A percentile compares a stretch with the other conserved stretches of the same genome.
Conservation (phyloP, 2,113 vertebrate genomes). For the Balaeniceps rex region DNA sequence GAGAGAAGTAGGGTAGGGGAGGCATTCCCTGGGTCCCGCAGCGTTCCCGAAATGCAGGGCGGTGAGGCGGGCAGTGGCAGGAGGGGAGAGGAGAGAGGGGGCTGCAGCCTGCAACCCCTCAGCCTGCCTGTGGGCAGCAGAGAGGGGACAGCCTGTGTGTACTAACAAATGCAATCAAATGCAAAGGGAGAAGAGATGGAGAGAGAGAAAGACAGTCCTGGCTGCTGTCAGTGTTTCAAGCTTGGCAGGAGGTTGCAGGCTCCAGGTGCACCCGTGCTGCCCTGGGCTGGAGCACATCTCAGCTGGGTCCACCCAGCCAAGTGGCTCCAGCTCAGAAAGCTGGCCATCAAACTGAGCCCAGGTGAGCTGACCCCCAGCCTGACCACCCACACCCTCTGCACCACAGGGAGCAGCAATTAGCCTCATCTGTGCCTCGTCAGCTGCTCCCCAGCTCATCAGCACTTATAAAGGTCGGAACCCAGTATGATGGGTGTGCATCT, state of each 20-base stretch:
- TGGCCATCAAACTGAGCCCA: background rate
- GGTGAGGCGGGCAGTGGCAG: background rate
- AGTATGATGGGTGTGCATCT: background rate
- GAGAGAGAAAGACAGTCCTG: background rate
- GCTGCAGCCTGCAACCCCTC: background rate
- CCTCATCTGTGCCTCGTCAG: background rate
- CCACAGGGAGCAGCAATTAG: background rate
- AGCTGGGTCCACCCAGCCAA: background rate
- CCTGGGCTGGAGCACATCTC: background rate
- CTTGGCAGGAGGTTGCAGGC: background rate
- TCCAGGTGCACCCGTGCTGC: background rate
- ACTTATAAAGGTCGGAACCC: background rate
- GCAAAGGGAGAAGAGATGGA: background rate
- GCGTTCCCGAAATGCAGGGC: accelerated
- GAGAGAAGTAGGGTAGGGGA: background rate
- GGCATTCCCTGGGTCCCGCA: background rate
- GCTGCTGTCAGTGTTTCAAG: background rate
- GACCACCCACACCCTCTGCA: accelerated
- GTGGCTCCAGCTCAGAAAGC: background rate
- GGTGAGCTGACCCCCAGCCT: background rate
- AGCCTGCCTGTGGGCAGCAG: background rate
- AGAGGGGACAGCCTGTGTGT: too few species aligned
- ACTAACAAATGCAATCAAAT: background rate
- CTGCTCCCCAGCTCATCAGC: background rate
- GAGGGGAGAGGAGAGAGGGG: background rate